Conservation (phyloP, 2,113 vertebrate species). For the Oryzias celebensis region DNA sequence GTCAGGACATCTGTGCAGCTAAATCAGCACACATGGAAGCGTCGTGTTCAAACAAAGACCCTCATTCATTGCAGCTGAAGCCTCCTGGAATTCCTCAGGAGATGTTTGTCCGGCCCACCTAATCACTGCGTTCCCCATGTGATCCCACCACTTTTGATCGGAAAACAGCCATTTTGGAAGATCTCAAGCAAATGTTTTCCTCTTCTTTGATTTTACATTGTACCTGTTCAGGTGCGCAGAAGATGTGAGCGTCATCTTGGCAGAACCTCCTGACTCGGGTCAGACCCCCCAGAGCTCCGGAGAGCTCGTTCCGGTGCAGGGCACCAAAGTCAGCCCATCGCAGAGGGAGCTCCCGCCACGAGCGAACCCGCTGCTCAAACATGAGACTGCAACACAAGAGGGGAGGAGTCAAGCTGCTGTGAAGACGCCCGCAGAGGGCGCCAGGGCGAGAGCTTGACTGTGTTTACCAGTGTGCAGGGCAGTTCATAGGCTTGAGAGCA, state of each 20-base stretch:
- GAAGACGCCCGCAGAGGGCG: not conserved
- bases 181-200: too few species aligned
- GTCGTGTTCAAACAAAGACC: conserved; percentile 55
- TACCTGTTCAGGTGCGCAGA: conserved; percentile 89
- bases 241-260: conserved; percentile 92
- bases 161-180: too few species aligned
- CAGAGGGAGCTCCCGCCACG: conserved; percentile 90
- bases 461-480: conserved; percentile 92
- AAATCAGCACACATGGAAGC: conserved; percentile 41
- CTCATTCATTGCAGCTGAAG: conserved; percentile 48
- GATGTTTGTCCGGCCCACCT: conserved; percentile 44
- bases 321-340: conserved; percentile 91
- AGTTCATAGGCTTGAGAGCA: conserved; percentile 96
- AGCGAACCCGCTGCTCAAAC: conserved; percentile 88
- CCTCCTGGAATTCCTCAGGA: conserved; percentile 60
- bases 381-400: conserved; percentile 80
- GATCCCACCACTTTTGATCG: not conserved
- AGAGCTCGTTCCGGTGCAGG: conserved; percentile 88
- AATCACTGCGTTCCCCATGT: conserved; percentile 34
- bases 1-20: conserved; percentile 32
- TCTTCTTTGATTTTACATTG: not conserved
- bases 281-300: conserved; percentile 83
- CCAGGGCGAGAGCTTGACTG: conserved; percentile 1
- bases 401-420: not conserved
- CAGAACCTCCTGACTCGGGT: conserved; percentile 87